Percentiles rank a stretch among this genome's conserved stretches.
These are phyloP conservation scores for Microcebus murinus DNA, from an alignment of 2,113 vertebrate genomes.

Conservation along the genomic window DNA sequence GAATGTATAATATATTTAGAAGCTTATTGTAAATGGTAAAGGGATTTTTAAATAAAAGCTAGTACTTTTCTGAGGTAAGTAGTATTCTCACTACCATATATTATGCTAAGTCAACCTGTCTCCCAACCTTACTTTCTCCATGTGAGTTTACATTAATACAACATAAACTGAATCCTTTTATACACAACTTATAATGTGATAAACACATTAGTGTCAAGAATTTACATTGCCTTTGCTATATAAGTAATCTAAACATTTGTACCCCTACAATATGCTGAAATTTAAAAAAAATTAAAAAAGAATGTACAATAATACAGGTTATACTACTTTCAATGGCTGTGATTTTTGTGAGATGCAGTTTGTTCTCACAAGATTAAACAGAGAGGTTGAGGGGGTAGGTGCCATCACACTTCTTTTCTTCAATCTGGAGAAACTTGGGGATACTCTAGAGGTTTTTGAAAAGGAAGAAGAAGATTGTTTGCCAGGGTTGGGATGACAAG, in stretches of 20 bases:
- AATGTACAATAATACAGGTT: not conserved
- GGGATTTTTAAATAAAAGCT: not conserved
- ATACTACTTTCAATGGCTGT: not conserved
- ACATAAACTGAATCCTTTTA: not conserved
- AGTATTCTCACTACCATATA: not conserved
- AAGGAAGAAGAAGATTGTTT: not conserved
- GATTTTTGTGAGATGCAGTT: slow-evolving; percentile 3
- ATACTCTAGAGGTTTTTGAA: not conserved
- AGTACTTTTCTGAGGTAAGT: not conserved
- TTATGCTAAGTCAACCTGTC: not conserved
- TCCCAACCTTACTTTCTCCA: not conserved
- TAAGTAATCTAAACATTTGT: too few species aligned
- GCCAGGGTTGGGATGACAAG: not conserved
- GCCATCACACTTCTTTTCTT: not conserved
- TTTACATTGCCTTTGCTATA: not conserved
- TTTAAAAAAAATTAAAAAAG: not conserved
- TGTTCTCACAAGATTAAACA: not conserved
- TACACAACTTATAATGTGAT: not conserved
- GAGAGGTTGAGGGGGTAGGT: not conserved
- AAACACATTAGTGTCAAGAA: not conserved
- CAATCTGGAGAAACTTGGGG: not conserved
- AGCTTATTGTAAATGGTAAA: not conserved
- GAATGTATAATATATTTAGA: not conserved
- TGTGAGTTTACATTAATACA: not conserved
- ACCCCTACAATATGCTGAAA: too few species aligned